These are phyloP conservation scores for Trichechus manatus DNA, from an alignment of 2,113 vertebrate genomes.

Conservation along the genomic window DNA sequence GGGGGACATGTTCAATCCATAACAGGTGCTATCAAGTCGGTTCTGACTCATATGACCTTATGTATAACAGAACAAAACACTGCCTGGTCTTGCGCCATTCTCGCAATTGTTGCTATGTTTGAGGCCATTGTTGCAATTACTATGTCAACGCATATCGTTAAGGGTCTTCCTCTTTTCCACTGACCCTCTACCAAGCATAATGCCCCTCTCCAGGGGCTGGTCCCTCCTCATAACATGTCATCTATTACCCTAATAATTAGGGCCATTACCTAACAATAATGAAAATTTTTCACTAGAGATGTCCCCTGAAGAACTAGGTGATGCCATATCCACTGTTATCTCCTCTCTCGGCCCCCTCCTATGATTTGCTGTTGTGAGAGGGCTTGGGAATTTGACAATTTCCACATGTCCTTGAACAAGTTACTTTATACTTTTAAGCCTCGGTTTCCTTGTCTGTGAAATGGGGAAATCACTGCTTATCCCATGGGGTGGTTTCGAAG, in stretches of 20 bases:
- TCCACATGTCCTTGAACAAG: neutral
- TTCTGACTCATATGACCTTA: too few species aligned
- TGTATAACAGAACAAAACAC: too few species aligned
- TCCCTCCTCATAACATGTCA: too few species aligned
- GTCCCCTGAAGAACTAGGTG: neutral
- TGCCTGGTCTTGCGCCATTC: too few species aligned
- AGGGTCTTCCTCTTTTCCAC: too few species aligned
- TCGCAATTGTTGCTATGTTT: too few species aligned
- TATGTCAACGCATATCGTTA: too few species aligned
- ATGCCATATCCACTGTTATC: neutral
- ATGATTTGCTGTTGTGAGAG: neutral
- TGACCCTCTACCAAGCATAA: too few species aligned
- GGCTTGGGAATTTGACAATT: neutral
- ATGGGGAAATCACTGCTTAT: neutral
- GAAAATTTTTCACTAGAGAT: neutral
- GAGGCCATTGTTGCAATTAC: too few species aligned
- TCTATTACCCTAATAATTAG: neutral
- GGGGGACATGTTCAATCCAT: too few species aligned
- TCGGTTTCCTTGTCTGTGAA: neutral
- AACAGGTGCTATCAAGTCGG: too few species aligned
- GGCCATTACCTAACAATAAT: slow-evolving; percentile 20
- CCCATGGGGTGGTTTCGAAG: neutral
- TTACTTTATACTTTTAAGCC: neutral
- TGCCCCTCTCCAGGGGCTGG: too few species aligned
- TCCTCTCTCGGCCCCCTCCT: neutral